These are phyloP conservation scores for Bufo gargarizans DNA, from an alignment of 2,113 vertebrate genomes.

Conservation along the genomic window DNA sequence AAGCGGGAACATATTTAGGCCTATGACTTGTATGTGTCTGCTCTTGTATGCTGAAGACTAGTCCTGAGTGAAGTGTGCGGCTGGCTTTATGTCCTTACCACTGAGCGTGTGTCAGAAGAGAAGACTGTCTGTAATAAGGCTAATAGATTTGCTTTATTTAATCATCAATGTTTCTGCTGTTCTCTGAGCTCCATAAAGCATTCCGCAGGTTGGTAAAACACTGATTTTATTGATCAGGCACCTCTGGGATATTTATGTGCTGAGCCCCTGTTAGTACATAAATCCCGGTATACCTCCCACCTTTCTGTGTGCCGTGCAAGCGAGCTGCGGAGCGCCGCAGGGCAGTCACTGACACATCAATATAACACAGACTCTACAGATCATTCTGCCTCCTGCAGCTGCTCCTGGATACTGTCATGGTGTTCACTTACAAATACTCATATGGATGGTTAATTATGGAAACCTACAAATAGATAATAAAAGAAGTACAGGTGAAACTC, in stretches of 20 bases:
- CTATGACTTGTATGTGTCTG: not conserved
- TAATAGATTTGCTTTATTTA: constrained; percentile 80
- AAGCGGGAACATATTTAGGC: too few species aligned
- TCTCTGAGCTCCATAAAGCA: constrained; percentile 77
- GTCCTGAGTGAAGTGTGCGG: not conserved
- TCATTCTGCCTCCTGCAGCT: not conserved
- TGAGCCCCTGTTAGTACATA: constrained; percentile 67
- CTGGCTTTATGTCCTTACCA: not conserved
- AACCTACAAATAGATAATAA: not conserved
- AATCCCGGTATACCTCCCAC: constrained; percentile 64
- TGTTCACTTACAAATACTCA: not conserved
- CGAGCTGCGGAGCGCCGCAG: not conserved
- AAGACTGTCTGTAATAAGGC: constrained; percentile 72
- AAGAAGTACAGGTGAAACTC: too few species aligned
- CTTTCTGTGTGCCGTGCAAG: constrained; percentile 35
- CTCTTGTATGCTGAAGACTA: not conserved
- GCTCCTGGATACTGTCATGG: not conserved
- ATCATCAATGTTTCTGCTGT: constrained; percentile 73
- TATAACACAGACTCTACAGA: constrained; percentile 9
- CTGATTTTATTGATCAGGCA: constrained; percentile 76
- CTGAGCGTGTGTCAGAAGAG: constrained; percentile 14
- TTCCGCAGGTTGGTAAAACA: constrained; percentile 76
- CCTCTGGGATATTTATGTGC: constrained; percentile 77
- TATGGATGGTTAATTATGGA: not conserved
- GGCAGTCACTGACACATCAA: constrained; percentile 34